phyloP scores from a whole-genome alignment of 2,888 invertebrate genomes.

The Drosophila emarginata region DNA sequence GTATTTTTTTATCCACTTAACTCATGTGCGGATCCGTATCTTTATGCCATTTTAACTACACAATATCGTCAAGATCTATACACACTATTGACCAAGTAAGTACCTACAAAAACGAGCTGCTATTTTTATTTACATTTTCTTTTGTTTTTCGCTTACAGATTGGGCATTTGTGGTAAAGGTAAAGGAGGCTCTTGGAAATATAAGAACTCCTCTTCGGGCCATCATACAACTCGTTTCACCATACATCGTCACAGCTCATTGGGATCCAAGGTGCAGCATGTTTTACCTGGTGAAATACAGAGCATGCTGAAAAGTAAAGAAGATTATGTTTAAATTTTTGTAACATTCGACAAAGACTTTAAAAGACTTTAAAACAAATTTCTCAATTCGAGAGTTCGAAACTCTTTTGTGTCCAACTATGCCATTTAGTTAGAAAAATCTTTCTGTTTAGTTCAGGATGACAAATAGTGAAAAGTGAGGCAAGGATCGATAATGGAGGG shows the following conservation, averaged over 20 bases:
- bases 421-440: slow-evolving; percentile 14
- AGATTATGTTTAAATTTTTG: slow-evolving; percentile 74
- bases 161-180: slow-evolving; percentile 84
- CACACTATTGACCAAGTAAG: slow-evolving; percentile 86
- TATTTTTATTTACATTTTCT: background rate
- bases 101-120: background rate
- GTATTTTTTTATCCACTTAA: slow-evolving; percentile 96
- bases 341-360: slow-evolving; percentile 9
- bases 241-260: slow-evolving; percentile 65
- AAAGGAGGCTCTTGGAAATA: slow-evolving; percentile 83
- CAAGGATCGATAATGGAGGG: background rate
- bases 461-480: background rate
- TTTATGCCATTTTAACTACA: slow-evolving; percentile 94
- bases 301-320: slow-evolving; percentile 75
- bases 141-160: slow-evolving; percentile 77
- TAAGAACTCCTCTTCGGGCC: slow-evolving; percentile 80
- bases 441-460: background rate
- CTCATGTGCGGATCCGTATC: slow-evolving; percentile 95
- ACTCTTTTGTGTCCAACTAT: slow-evolving; percentile 3
- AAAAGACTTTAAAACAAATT: background rate
- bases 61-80: slow-evolving; percentile 91
- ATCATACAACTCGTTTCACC: slow-evolving; percentile 76
- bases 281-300: slow-evolving; percentile 62
- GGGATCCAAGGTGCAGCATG: slow-evolving; percentile 42
- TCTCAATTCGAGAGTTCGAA: background rate